Evolutionary conservation across 2,797 vertebrate species (phyloP).

Genomic region (Dryobates pubescens): DNA sequence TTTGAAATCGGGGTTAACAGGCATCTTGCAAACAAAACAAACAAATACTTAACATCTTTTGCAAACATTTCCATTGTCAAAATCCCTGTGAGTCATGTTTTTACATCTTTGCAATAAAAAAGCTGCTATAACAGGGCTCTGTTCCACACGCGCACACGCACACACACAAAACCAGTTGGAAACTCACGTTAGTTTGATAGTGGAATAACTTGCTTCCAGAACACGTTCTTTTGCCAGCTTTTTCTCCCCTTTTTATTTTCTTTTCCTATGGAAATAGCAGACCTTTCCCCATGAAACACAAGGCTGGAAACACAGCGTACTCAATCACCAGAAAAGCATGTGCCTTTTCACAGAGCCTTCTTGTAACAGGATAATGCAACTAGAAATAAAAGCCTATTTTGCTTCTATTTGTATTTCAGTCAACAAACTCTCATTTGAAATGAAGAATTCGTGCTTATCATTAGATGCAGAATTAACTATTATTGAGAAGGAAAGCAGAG

Average conservation of each 20-base stretch:
- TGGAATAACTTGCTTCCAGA: constrained; percentile 56
- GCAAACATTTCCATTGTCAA: constrained; percentile 15
- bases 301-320: constrained; percentile 12
- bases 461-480: not conserved
- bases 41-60: not conserved
- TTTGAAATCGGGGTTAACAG: constrained; percentile 10
- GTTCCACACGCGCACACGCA: constrained; percentile 5
- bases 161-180: not conserved
- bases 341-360: constrained; percentile 1
- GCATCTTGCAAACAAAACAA: constrained; percentile 15
- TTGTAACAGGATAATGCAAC: constrained; percentile 28
- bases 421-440: not conserved
- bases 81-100: constrained; percentile 34
- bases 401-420: not conserved
- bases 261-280: constrained; percentile 16
- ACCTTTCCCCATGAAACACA: constrained; percentile 17
- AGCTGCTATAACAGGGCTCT: not conserved
- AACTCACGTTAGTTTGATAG: constrained; percentile 42
- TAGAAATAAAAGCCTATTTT: constrained; percentile 16
- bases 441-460: not conserved
- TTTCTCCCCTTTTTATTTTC: not conserved
- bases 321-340: constrained; percentile 40
- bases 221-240: not conserved
- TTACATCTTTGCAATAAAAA: constrained; percentile 63
- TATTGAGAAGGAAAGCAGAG: not conserved